phyloP scores from a whole-genome alignment of 2,797 vertebrate genomes.

The Periparus ater region DNA sequence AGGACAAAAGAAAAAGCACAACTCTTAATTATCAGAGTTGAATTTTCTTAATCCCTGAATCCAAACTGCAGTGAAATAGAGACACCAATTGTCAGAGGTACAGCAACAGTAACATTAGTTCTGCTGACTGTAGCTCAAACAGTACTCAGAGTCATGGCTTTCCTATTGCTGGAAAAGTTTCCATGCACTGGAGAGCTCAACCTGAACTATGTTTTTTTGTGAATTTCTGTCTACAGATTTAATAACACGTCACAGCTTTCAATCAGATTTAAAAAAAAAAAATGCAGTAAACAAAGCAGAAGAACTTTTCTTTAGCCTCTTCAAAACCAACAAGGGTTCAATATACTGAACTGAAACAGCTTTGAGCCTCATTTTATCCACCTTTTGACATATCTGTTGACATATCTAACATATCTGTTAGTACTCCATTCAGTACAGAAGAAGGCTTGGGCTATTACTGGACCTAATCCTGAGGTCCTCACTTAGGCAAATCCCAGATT shows the following conservation, averaged over 20 bases:
- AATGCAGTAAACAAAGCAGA: neutral
- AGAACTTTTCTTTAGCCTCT: neutral
- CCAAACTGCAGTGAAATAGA: neutral
- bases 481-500: neutral
- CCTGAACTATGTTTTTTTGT: neutral
- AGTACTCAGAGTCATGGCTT: neutral
- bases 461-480: neutral
- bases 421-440: neutral
- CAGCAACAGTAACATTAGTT: neutral
- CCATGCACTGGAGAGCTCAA: neutral
- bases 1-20: neutral
- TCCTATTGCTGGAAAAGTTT: neutral
- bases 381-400: neutral
- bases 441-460: neutral
- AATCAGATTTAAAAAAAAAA: neutral
- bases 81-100: rapidly evolving
- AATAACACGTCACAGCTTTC: neutral
- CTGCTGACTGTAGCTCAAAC: neutral
- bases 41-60: neutral
- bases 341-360: neutral
- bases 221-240: neutral
- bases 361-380: neutral
- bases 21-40: neutral
- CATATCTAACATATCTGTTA: neutral
- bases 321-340: neutral